A percentile compares a stretch with the other conserved stretches of the same genome.
These are phyloP conservation scores for Brachypodius melanocephalos DNA, from an alignment of 2,113 vertebrate genomes.

Conservation along the genomic window DNA sequence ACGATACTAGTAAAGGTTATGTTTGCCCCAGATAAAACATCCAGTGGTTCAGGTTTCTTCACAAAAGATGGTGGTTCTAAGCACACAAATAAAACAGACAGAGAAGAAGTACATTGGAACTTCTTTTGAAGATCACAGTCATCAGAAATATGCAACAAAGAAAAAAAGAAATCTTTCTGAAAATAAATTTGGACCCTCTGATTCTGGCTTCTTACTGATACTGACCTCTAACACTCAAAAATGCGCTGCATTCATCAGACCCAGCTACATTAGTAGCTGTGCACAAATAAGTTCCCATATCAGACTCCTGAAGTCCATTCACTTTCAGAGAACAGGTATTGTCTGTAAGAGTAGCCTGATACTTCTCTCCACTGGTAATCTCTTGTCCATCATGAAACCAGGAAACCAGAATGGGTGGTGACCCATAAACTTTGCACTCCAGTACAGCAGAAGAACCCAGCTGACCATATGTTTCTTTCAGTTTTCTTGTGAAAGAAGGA, in stretches of 20 bases:
- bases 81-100: neutral
- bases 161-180: neutral
- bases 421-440: constrained; percentile 93
- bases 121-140: neutral
- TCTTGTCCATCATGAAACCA: constrained; percentile 91
- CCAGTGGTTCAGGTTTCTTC: constrained; percentile 84
- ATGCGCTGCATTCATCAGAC: constrained; percentile 82
- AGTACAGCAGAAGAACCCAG: constrained; percentile 79
- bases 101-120: neutral
- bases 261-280: constrained; percentile 89
- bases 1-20: constrained; percentile 86
- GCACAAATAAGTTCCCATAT: constrained; percentile 88
- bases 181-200: neutral
- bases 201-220: constrained; percentile 20
- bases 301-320: constrained; percentile 80
- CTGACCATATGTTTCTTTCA: constrained; percentile 82
- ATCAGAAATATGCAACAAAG: neutral
- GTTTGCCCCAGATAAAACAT: constrained; percentile 85
- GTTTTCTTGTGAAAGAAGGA: constrained; percentile 88
- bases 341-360: constrained; percentile 85
- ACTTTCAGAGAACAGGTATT: constrained; percentile 87
- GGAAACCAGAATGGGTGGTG: constrained; percentile 86
- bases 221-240: constrained; percentile 91
- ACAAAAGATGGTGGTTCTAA: constrained; percentile 94
- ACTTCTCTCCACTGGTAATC: constrained; percentile 85